These are phyloP conservation scores for Drosophila novamexicana DNA, from an alignment of 1,140 invertebrate genomes.

Conservation along the genomic window DNA sequence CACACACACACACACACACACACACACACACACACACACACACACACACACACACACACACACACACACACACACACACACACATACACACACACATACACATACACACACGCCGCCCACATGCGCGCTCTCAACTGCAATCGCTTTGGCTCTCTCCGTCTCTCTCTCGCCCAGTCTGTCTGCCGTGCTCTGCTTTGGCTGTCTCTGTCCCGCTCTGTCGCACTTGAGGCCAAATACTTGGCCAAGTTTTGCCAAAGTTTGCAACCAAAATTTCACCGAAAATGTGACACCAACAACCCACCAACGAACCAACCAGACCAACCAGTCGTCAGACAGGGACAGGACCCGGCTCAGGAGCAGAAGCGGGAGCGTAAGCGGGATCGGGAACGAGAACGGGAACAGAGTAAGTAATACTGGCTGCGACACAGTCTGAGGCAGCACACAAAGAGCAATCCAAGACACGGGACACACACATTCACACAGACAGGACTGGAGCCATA, in stretches of 20 bases:
- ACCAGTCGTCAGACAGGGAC: slow-evolving; percentile 51
- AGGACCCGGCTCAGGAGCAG: not conserved
- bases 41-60: slow-evolving; percentile 24
- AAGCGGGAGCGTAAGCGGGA: not conserved
- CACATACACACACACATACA: slow-evolving; percentile 49
- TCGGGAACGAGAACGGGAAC: not conserved
- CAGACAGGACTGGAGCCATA: slow-evolving; percentile 2
- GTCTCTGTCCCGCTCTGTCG: slow-evolving; percentile 52
- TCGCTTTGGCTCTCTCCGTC: slow-evolving; percentile 20
- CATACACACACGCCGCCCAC: slow-evolving; percentile 49
- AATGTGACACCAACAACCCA: slow-evolving; percentile 82
- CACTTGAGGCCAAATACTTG: slow-evolving; percentile 81
- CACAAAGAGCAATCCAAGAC: not conserved
- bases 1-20: slow-evolving; percentile 57
- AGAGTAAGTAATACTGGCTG: not conserved
- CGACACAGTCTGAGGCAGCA: not conserved
- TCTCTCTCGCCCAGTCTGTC: slow-evolving; percentile 3
- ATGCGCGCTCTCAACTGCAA: slow-evolving; percentile 51
- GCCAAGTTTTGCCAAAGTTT: slow-evolving; percentile 83
- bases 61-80: slow-evolving; percentile 26
- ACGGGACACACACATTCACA: not conserved
- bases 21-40: slow-evolving; percentile 54
- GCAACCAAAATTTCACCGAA: slow-evolving; percentile 82
- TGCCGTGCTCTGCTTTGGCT: slow-evolving; percentile 10
- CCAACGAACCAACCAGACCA: slow-evolving; percentile 73